These are phyloP conservation scores for Pipa parva DNA, from an alignment of 2,113 vertebrate species.

Conservation along the genomic window DNA sequence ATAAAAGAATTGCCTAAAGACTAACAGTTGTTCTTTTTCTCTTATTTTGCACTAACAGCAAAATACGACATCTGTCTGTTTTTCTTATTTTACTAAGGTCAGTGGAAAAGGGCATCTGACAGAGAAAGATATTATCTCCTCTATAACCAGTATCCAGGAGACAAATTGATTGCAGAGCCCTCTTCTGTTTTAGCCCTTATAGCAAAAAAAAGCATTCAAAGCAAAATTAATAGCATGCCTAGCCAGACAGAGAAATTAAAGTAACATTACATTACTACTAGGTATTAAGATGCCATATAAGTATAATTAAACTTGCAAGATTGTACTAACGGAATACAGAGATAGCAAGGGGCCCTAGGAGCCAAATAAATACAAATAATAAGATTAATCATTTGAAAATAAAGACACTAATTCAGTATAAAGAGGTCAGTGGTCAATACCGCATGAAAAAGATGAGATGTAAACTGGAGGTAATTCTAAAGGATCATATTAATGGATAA, in stretches of 20 bases:
- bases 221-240: background rate
- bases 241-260: constrained; percentile 8
- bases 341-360: too few species aligned
- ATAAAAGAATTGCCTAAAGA: constrained; percentile 26
- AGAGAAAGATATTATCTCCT: constrained; percentile 36
- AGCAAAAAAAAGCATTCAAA: constrained; percentile 18
- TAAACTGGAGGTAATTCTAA: too few species aligned
- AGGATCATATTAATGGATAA: too few species aligned
- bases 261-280: too few species aligned
- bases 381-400: too few species aligned
- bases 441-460: too few species aligned
- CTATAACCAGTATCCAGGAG: constrained; percentile 35
- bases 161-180: constrained; percentile 37
- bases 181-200: constrained; percentile 26
- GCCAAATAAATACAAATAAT: too few species aligned
- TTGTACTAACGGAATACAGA: too few species aligned
- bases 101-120: constrained; percentile 39
- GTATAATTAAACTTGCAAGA: too few species aligned
- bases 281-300: too few species aligned
- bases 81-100: constrained; percentile 36
- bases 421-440: too few species aligned
- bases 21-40: constrained; percentile 31
- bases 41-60: constrained; percentile 15
- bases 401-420: too few species aligned
- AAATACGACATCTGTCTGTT: constrained; percentile 23